phyloP scores from a whole-genome alignment of 2,797 vertebrate genomes.

The Triplophysa yarkandensis region DNA sequence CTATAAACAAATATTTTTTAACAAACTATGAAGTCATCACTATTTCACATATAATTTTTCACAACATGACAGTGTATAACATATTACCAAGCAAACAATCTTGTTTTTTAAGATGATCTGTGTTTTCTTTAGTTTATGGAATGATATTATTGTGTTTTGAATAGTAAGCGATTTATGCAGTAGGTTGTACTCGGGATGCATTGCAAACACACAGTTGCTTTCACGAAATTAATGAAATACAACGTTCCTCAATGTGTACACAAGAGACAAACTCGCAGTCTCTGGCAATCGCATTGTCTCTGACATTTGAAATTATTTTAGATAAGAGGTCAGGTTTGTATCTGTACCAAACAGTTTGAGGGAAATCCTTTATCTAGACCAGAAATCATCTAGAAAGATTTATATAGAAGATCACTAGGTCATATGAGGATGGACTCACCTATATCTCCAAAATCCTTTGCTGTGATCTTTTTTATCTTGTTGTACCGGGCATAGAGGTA shows the following conservation, averaged over 20 bases:
- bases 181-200: too few species aligned
- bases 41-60: too few species aligned
- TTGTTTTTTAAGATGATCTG: not conserved
- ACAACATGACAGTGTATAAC: too few species aligned
- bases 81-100: too few species aligned
- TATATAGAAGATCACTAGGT: not conserved
- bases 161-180: not conserved
- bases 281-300: not conserved
- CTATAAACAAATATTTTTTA: too few species aligned
- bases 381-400: not conserved
- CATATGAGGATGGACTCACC: conserved; percentile 74
- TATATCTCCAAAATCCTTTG: conserved; percentile 88
- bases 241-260: conserved; percentile 9
- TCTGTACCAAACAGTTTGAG: conserved; percentile 4
- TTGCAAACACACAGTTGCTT: conserved; percentile 20
- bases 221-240: not conserved
- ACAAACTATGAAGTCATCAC: too few species aligned
- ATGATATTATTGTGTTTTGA: not conserved
- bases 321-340: not conserved
- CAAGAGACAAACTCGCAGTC: not conserved
- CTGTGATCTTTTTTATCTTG: conserved; percentile 89
- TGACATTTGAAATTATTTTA: conserved; percentile 26
- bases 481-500: conserved; percentile 97
- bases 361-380: conserved; percentile 16
- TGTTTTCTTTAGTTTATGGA: not conserved